Conservation (phyloP, 2,888 invertebrate genomes). For the Celastrina argiolus region DNA sequence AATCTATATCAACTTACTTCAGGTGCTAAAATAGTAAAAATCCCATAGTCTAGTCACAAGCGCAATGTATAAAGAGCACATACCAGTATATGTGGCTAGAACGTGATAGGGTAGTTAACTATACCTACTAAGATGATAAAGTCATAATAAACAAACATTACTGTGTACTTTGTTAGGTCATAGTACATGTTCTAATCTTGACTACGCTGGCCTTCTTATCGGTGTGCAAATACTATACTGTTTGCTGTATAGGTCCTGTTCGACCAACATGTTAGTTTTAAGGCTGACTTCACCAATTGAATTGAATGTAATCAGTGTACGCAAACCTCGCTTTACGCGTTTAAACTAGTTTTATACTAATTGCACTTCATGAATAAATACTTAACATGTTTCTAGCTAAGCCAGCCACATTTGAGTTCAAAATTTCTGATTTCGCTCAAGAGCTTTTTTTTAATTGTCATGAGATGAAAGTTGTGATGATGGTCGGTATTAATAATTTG, state of each 20-base stretch:
- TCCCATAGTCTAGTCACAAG: neutral
- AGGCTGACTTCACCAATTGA: neutral
- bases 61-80: neutral
- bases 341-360: too few species aligned
- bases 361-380: too few species aligned
- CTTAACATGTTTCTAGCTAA: too few species aligned
- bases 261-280: neutral
- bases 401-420: too few species aligned
- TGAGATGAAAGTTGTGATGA: too few species aligned
- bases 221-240: neutral
- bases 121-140: neutral
- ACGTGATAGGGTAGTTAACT: neutral
- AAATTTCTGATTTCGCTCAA: too few species aligned
- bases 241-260: conserved; percentile 1
- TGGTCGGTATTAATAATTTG: too few species aligned
- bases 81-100: neutral
- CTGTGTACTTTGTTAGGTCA: conserved; percentile 12
- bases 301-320: too few species aligned
- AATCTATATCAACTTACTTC: too few species aligned
- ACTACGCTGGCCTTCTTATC: neutral
- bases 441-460: too few species aligned
- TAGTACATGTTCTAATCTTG: neutral
- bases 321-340: too few species aligned
- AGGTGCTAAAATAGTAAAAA: too few species aligned
- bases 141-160: neutral